Percentiles rank a stretch among this genome's conserved stretches.
phyloP scores from a whole-genome alignment of 37 sponge, comb jelly and placozoan species.

The Eunapius fragilis region DNA sequence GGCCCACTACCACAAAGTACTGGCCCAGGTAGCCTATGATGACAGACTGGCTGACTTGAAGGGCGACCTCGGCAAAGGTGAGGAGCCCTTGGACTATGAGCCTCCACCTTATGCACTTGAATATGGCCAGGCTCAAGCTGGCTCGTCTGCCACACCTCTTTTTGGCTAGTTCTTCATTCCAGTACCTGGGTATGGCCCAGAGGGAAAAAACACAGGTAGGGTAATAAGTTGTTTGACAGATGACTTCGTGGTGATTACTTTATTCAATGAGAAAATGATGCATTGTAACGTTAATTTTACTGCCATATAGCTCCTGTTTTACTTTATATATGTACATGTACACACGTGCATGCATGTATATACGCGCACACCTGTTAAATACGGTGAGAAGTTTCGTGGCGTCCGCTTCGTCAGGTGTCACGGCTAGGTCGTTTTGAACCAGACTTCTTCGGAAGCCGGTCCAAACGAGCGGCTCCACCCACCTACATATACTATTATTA shows the following conservation, averaged over 20 bases:
- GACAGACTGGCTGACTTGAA: neutral
- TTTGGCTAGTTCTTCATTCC: slow-evolving; percentile 36
- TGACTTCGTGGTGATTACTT: neutral
- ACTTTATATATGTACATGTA: neutral
- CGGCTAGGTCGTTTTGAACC: slow-evolving; percentile 65
- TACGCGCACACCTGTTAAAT: neutral
- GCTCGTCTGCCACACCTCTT: slow-evolving; percentile 32
- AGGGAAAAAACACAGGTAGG: neutral
- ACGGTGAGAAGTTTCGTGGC: slow-evolving; percentile 48
- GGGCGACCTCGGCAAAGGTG: slow-evolving; percentile 18
- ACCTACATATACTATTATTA: slow-evolving; percentile 29
- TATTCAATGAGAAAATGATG: no score
- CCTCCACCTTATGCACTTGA: slow-evolving; percentile 46
- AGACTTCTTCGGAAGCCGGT: slow-evolving; percentile 46
- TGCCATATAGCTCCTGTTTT: neutral
- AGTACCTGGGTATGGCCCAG: neutral
- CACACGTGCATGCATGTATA: neutral
- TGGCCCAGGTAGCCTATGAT: slow-evolving; percentile 6
- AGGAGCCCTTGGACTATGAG: slow-evolving; percentile 42
- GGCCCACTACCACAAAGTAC: neutral
- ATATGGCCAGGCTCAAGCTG: slow-evolving; percentile 52
- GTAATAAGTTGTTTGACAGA: neutral
- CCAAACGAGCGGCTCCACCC: slow-evolving; percentile 76
- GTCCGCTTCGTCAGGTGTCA: slow-evolving; percentile 50
- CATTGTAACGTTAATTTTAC: no score